A percentile compares a stretch with the other conserved stretches of the same genome.
These are phyloP conservation scores for Microdon myrmicae DNA, from an alignment of 2,888 invertebrate species.

Conservation along the genomic window DNA sequence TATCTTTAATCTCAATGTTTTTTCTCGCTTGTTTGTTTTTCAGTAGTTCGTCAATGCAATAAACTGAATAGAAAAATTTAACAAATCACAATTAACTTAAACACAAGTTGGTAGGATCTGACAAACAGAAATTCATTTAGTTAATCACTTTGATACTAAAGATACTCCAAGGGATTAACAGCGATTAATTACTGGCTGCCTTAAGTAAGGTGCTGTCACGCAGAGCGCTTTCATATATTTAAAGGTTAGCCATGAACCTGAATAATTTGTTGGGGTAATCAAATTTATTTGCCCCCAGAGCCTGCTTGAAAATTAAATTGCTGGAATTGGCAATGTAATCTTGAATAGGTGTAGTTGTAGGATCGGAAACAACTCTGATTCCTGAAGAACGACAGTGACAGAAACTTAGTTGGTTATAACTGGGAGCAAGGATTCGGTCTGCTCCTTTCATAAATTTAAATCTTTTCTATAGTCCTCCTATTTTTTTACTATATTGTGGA, in stretches of 20 bases:
- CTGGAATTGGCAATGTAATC: too few relatives aligned
- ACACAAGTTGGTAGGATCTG: constrained; percentile 24
- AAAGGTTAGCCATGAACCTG: constrained; percentile 2
- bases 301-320: too few relatives aligned
- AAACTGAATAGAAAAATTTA: constrained; percentile 9
- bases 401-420: too few relatives aligned
- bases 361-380: too few relatives aligned
- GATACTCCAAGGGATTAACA: constrained; percentile 6
- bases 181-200: constrained; percentile 26
- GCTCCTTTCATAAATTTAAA: too few relatives aligned
- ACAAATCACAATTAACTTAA: constrained; percentile 41
- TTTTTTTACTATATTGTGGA: too few relatives aligned
- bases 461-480: too few relatives aligned
- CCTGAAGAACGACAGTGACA: too few relatives aligned
- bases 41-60: not conserved
- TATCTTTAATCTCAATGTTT: not conserved
- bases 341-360: too few relatives aligned
- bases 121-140: constrained; percentile 35
- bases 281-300: too few relatives aligned
- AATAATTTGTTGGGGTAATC: constrained; percentile 23
- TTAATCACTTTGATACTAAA: constrained; percentile 23
- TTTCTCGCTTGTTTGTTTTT: not conserved
- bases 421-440: too few relatives aligned
- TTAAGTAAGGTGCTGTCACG: constrained; percentile 24
- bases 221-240: too few relatives aligned